Base-by-base conservation (phyloP, 2,888 invertebrate species). In the Leptinotarsa juncta region DNA sequence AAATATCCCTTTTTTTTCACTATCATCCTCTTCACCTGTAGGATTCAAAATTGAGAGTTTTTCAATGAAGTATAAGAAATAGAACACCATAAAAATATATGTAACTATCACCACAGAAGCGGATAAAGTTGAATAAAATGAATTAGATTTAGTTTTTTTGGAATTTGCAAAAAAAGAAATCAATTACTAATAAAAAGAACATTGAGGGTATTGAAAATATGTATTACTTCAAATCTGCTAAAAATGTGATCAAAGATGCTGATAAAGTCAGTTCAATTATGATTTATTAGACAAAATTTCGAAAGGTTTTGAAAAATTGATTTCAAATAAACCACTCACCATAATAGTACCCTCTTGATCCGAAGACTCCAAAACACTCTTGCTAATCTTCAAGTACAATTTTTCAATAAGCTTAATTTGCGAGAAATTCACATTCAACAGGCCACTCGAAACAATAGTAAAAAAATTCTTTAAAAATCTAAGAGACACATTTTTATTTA, bases 331-430 rank as follows among this genome's bases (percentile, higher is more conserved):
- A 72, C 42, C 65, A 78, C 81, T 80, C 78, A 84, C 83, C 73
- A 79, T 60, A 53, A 66, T 66, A 51, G 78, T 62, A 49, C 78
- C 60, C 32, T 71, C 70, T 62, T 77, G 66, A 78, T 77, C 70
- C 68, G 76, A 72, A 42, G 71, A 66, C 18, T 78, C 77, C 18
- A 76, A 67, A 60, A 80, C 68, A 49, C 78, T 72, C 70, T 81
- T 79, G 66, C 77, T 74, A 66, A 84, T 78, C 50, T 81, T 83
- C 23, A 83, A 67, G 77, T 82, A 83, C 67, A 78, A 77, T 42
- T 70, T 70, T 76, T 84, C 82, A 62, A 85, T 83, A 74, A 79
- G 75, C 48, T 81, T 77, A 1, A 81, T 66, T 26, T 82, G 82
- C 18, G 70, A 74, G 14, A 77, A 69, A 70, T 81, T 82, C 16